Base-by-base conservation (phyloP, 2,888 invertebrate genomes). In the Malthinus flaveolus region DNA sequence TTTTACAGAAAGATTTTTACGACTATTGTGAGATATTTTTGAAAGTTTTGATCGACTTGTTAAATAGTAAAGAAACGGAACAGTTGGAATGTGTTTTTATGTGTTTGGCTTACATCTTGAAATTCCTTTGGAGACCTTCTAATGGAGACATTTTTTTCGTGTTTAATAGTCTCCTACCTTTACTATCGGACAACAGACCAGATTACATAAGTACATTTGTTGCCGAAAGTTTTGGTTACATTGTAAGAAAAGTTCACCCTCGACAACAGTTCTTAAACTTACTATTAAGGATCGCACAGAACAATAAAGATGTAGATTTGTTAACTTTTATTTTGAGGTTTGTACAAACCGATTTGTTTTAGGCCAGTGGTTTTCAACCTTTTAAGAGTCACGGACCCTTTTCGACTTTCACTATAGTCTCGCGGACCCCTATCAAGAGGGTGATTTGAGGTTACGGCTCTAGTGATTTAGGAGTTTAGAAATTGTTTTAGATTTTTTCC, bases 181-280 rank as follows among this genome's bases (percentile, higher is more conserved):
- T 97, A 4, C 77, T 97, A 34, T 88, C 89, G 67, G 87, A 88
- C 49, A 81, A 82, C n/a, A 87, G 88, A 69, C 91, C 93, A 23
- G 85, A 86, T 61, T 94, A 95, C 73, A 88, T 97, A 13, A 89
- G 91, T 66, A 90, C 90, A 72, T 98, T 97, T 84, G 95, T 97
- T 3, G 94, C 95, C 0, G 96, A 97, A 79, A 93, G 95, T 78
- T 97, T 97, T 82, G 91, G 97, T 0, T 97, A 95, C 82, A 89
- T 98, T 1, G 91, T 95, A 2, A 83, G 97, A 64, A 94, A 94
- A 82, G 88, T 93, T 8, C 88, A 87, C 66, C 91, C 95, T 69
- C 90, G 88, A 69, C 84, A 86, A 32, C 84, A 84, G 49, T 89
- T 96, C 74, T 76, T 95, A 36, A 81, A 83, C 44, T 81, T 90